Evolutionary conservation across 2,797 vertebrate genomes (phyloP).

Genomic region (Halcyon smyrnensis): DNA sequence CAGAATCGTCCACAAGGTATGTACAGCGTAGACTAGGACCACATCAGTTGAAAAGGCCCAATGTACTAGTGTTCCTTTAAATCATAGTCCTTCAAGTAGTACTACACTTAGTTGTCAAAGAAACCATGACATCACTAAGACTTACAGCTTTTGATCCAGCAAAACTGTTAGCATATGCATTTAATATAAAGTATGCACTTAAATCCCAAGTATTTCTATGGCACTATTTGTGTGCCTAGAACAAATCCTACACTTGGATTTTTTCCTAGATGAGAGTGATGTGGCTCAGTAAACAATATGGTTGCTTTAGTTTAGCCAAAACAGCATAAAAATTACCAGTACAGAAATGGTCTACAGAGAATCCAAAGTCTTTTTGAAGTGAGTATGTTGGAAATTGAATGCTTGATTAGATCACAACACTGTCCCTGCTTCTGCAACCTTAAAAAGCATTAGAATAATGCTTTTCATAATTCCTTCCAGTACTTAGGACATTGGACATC

Average conservation of each 20-base stretch:
- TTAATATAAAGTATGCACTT: neutral
- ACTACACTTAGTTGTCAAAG: constrained; percentile 47
- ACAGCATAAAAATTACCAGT: neutral
- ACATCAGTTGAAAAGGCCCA: neutral
- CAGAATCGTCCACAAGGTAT: neutral
- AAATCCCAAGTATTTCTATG: neutral
- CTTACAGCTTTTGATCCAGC: constrained; percentile 17
- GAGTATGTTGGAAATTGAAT: neutral
- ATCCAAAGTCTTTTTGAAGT: neutral
- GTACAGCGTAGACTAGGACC: neutral
- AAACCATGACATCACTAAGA: constrained; percentile 31
- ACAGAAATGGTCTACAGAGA: neutral
- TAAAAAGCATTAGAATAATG: neutral
- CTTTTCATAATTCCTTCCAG: neutral
- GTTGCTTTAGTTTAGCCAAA: neutral
- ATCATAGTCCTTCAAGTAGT: constrained; percentile 33
- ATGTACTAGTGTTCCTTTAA: constrained; percentile 35
- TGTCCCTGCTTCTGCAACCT: neutral
- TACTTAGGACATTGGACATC: neutral
- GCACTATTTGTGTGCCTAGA: neutral
- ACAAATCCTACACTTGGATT: neutral
- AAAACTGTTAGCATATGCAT: constrained; percentile 26
- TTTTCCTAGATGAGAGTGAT: neutral
- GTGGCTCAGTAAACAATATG: neutral
- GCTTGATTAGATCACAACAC: neutral